phyloP scores from a whole-genome alignment of 2,888 invertebrate genomes.

The Diploptera punctata region DNA sequence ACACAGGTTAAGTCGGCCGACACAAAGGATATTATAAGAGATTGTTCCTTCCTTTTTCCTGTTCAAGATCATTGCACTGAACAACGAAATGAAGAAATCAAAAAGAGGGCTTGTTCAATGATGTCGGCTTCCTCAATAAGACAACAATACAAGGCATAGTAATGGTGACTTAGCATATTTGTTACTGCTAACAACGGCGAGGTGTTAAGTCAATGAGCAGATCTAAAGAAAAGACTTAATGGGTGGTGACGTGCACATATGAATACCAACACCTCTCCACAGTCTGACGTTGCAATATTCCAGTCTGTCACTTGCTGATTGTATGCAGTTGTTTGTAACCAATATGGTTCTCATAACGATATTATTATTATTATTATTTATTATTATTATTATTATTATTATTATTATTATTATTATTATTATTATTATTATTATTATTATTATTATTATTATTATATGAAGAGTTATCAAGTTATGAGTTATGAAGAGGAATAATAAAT shows the following conservation, averaged over 20 bases:
- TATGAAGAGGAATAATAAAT: too few species aligned
- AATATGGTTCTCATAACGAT: too few species aligned
- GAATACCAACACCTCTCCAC: too few species aligned
- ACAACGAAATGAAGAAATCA: constrained; percentile 26
- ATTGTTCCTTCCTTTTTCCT: neutral
- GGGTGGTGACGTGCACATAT: neutral
- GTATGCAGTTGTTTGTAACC: too few species aligned
- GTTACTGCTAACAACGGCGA: neutral
- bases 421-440: too few species aligned
- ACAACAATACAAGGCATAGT: constrained; percentile 14
- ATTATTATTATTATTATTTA: too few species aligned
- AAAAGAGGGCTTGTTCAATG: constrained; percentile 15
- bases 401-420: too few species aligned
- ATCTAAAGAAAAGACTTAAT: neutral
- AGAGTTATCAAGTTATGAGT: too few species aligned
- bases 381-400: too few species aligned
- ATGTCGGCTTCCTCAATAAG: constrained; percentile 15
- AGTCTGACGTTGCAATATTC: too few species aligned
- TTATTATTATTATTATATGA: too few species aligned
- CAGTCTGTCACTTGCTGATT: too few species aligned
- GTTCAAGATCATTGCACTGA: constrained; percentile 9
- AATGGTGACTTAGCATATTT: constrained; percentile 18
- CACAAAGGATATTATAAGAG: constrained; percentile 3
- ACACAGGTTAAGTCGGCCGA: constrained; percentile 24
- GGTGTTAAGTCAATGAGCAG: neutral